These are phyloP conservation scores for Protobothrops flavoviridis DNA, from an alignment of 2,113 vertebrate species.

Conservation along the genomic window DNA sequence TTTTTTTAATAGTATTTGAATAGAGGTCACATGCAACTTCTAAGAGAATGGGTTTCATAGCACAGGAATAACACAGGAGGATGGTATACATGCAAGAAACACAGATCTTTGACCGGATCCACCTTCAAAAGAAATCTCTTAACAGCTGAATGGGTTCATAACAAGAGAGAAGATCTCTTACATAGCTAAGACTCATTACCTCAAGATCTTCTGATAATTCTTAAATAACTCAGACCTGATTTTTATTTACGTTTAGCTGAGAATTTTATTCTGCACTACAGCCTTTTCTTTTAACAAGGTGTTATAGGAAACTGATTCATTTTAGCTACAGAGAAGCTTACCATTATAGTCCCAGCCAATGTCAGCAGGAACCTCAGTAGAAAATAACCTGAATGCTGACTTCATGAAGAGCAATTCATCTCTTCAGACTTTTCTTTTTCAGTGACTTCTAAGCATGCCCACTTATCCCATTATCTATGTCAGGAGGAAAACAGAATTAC, in stretches of 20 bases:
- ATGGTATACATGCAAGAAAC: neutral
- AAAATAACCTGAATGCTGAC: conserved; percentile 40
- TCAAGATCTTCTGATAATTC: neutral
- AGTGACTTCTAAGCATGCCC: conserved; percentile 67
- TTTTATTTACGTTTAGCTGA: neutral
- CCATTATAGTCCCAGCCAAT: conserved; percentile 48
- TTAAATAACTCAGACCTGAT: neutral
- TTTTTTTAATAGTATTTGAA: neutral
- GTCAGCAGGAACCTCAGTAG: conserved; percentile 56
- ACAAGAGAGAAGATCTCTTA: neutral
- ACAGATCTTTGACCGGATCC: neutral
- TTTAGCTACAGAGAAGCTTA: neutral
- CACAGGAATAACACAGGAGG: neutral
- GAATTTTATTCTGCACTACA: neutral
- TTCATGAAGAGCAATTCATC: conserved; percentile 62
- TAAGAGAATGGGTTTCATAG: neutral
- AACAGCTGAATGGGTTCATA: neutral
- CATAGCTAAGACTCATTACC: neutral
- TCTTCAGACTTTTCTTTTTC: conserved; percentile 60
- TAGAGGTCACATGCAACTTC: neutral
- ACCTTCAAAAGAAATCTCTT: neutral
- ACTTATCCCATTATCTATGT: conserved; percentile 72
- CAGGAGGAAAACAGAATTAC: conserved; percentile 70
- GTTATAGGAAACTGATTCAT: neutral
- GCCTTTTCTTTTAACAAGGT: neutral